Conservation (phyloP, 2,888 invertebrate genomes). For the Eilema caniola region DNA sequence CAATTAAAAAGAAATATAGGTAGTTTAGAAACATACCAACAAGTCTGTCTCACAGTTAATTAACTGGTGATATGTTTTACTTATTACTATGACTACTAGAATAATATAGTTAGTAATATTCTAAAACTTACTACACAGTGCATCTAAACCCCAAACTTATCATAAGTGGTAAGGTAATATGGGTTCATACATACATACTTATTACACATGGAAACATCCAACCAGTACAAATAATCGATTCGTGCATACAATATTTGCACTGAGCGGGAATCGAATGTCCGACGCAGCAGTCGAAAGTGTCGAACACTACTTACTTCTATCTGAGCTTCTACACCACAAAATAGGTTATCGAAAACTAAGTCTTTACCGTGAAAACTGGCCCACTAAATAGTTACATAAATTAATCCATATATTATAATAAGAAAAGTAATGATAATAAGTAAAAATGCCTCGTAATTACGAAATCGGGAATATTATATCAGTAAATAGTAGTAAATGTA, state of each 20-base stretch:
- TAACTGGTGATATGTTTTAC: not conserved
- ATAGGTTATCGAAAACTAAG: too few relatives aligned
- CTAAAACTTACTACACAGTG: not conserved
- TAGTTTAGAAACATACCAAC: not conserved
- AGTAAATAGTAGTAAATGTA: too few relatives aligned
- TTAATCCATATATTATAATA: not conserved
- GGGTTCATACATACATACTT: not conserved
- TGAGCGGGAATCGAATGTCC: too few relatives aligned
- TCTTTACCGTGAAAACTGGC: too few relatives aligned
- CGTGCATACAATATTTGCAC: not conserved
- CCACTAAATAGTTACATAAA: not conserved
- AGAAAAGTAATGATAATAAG: not conserved
- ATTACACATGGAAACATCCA: not conserved
- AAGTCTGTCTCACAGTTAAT: not conserved
- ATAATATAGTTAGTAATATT: not conserved
- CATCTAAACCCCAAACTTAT: not conserved
- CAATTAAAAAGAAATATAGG: not conserved
- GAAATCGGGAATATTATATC: too few relatives aligned
- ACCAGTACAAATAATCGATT: too few relatives aligned
- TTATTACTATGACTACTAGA: constrained; percentile 4
- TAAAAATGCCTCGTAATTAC: not conserved
- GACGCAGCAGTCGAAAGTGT: too few relatives aligned
- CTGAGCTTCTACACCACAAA: too few relatives aligned
- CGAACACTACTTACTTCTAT: too few relatives aligned
- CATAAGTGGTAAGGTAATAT: not conserved